Evolutionary conservation across 2,888 invertebrate species (phyloP).

Genomic region (Papilio demoleus): DNA sequence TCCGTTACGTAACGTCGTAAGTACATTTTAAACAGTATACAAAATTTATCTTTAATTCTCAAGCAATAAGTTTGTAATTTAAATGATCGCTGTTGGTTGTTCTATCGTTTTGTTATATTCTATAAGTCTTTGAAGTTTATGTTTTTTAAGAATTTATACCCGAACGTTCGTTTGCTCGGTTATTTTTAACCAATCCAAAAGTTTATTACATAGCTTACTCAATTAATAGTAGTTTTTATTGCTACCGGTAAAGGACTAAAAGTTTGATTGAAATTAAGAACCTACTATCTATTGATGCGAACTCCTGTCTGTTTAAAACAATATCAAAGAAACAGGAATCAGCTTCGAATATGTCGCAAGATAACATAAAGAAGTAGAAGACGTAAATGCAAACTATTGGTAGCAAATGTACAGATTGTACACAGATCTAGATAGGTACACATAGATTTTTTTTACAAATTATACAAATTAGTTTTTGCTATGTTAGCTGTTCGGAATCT

Average conservation of each 20-base stretch:
- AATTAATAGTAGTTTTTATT: slow-evolving; percentile 83
- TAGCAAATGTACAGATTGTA: too few species aligned
- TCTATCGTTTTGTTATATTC: slow-evolving; percentile 52
- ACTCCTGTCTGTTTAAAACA: not conserved
- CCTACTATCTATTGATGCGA: not conserved
- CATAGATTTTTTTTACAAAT: too few species aligned
- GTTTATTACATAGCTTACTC: slow-evolving; percentile 81
- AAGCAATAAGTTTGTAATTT: slow-evolving; percentile 56
- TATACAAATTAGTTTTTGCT: too few species aligned
- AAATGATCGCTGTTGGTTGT: slow-evolving; percentile 43
- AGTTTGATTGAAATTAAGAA: slow-evolving; percentile 66
- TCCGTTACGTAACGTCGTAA: slow-evolving; percentile 64
- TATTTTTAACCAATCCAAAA: slow-evolving; percentile 81
- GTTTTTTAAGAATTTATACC: slow-evolving; percentile 82
- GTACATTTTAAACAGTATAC: slow-evolving; percentile 51
- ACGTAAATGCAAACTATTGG: too few species aligned
- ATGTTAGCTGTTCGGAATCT: too few species aligned
- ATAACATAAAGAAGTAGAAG: too few species aligned
- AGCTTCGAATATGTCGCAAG: too few species aligned
- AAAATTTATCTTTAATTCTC: slow-evolving; percentile 70
- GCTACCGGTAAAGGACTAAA: slow-evolving; percentile 77
- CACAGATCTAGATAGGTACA: too few species aligned
- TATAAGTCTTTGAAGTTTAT: slow-evolving; percentile 68
- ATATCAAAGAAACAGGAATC: too few species aligned
- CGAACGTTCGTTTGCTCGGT: slow-evolving; percentile 63